phyloP scores from a whole-genome alignment of 2,113 vertebrate genomes.

The Cyphomyrus plagiostoma region DNA sequence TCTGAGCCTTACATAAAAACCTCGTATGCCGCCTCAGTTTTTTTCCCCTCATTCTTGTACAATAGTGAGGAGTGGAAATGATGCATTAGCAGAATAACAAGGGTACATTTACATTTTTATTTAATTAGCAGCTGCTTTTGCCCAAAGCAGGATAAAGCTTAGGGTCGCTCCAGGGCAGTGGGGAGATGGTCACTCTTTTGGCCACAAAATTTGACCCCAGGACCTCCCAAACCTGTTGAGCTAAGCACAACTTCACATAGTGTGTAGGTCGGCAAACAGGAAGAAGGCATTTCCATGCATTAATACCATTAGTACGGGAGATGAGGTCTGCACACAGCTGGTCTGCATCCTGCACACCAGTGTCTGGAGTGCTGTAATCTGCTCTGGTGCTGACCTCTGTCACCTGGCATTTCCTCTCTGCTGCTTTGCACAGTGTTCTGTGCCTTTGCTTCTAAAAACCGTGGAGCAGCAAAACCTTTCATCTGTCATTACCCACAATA shows the following conservation, averaged over 20 bases:
- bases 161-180: neutral
- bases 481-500: slow-evolving; percentile 26
- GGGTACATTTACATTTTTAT: neutral
- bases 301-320: neutral
- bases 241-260: neutral
- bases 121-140: neutral
- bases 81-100: neutral
- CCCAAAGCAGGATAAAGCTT: neutral
- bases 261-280: neutral
- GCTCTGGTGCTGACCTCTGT: slow-evolving; percentile 26
- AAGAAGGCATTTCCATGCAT: slow-evolving; percentile 16
- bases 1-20: neutral
- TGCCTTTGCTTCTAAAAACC: slow-evolving; percentile 4
- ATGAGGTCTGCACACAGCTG: slow-evolving; percentile 27
- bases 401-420: slow-evolving; percentile 13
- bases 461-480: slow-evolving; percentile 22
- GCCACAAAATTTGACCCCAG: neutral
- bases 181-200: neutral
- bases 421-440: neutral
- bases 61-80: neutral
- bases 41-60: neutral
- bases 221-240: neutral
- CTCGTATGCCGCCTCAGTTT: neutral
- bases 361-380: slow-evolving; percentile 53
- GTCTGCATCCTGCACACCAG: slow-evolving; percentile 36